These are phyloP conservation scores for Folsomia candida DNA, from an alignment of 2,888 invertebrate genomes.

Conservation along the genomic window DNA sequence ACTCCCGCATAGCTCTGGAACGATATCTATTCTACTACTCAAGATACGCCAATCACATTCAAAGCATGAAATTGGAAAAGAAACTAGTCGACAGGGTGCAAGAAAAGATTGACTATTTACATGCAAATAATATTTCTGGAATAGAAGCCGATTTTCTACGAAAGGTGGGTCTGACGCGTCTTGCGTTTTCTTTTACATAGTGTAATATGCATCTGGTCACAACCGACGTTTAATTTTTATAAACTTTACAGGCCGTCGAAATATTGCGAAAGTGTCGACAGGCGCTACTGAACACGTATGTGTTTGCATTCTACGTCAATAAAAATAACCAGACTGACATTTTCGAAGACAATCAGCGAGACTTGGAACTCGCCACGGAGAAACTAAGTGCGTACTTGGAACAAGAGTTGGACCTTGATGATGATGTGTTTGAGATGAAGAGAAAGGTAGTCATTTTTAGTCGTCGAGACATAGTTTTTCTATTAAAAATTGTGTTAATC, in stretches of 20 bases:
- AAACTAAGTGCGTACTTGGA: constrained; percentile 61
- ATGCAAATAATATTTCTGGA: too few species aligned
- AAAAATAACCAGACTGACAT: constrained; percentile 60
- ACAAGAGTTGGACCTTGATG: constrained; percentile 59
- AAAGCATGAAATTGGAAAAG: too few species aligned
- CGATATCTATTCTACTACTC: too few species aligned
- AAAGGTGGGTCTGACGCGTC: too few species aligned
- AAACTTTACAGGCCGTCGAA: constrained; percentile 58
- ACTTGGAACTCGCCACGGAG: constrained; percentile 62
- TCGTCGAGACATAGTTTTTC: not conserved
- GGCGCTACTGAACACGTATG: constrained; percentile 63
- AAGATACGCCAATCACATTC: too few species aligned
- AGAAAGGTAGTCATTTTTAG: constrained; percentile 57
- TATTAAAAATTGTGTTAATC: not conserved
- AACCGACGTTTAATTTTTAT: constrained; percentile 62
- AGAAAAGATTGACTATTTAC: too few species aligned
- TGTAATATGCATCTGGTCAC: too few species aligned
- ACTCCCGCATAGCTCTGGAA: too few species aligned
- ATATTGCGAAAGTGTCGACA: constrained; percentile 59
- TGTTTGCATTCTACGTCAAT: constrained; percentile 61
- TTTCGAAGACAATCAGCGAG: constrained; percentile 62
- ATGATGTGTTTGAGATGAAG: constrained; percentile 60
- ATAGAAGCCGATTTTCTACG: too few species aligned
- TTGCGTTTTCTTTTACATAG: too few species aligned
- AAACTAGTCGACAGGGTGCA: too few species aligned